Conservation (phyloP, 2,113 vertebrate species). For the Oxyura jamaicensis region DNA sequence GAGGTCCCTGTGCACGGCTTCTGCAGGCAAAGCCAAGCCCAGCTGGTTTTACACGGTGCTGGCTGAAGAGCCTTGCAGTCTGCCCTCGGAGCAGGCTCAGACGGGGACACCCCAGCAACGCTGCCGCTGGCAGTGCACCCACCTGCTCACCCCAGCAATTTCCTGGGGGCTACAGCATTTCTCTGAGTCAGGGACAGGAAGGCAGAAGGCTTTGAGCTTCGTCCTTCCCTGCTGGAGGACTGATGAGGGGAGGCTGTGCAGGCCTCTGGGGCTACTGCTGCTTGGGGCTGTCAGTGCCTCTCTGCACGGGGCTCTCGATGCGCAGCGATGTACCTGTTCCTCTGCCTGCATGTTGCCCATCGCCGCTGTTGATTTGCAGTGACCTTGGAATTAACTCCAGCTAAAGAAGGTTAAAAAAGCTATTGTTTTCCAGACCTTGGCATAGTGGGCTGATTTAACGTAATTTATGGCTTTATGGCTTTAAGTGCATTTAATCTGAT, state of each 20-base stretch:
- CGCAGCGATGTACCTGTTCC: background rate
- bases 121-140: too few relatives aligned
- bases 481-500: background rate
- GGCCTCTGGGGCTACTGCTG: background rate
- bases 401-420: background rate
- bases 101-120: background rate
- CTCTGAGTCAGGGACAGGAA: background rate
- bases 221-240: rapidly evolving
- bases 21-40: rapidly evolving
- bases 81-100: background rate
- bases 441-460: rapidly evolving
- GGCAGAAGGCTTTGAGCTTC: background rate
- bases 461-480: background rate
- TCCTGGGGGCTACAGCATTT: background rate
- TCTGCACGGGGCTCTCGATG: rapidly evolving
- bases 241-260: rapidly evolving
- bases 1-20: background rate
- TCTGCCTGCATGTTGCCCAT: background rate
- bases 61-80: background rate
- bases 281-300: background rate
- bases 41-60: background rate
- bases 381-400: background rate
- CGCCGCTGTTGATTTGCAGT: background rate
- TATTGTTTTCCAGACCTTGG: background rate
- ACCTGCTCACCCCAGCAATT: background rate